phyloP scores from a whole-genome alignment of 2,888 invertebrate genomes.

The Leucophenga montana region DNA sequence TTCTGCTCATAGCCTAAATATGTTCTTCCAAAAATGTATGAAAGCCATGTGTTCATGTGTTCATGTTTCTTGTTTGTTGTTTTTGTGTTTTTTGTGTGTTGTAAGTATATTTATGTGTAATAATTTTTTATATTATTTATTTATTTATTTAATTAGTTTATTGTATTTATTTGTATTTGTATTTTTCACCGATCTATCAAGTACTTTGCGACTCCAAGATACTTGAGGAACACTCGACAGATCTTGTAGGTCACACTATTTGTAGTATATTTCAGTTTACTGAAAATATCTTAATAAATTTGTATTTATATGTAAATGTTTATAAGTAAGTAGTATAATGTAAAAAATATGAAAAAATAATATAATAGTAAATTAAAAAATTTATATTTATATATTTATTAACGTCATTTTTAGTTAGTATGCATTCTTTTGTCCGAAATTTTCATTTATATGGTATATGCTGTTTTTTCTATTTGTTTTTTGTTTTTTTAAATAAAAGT shows the following conservation, averaged over 20 bases:
- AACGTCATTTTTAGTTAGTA: not conserved
- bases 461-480: slow-evolving; percentile 21
- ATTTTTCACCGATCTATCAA: slow-evolving; percentile 25
- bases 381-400: not conserved
- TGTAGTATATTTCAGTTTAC: too few relatives aligned
- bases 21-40: slow-evolving; percentile 65
- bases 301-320: not conserved
- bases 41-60: slow-evolving; percentile 47
- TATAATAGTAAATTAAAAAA: not conserved
- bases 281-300: not conserved
- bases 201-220: too few relatives aligned
- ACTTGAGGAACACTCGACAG: too few relatives aligned
- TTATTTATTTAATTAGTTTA: slow-evolving; percentile 34
- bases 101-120: too few relatives aligned
- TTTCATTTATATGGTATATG: not conserved
- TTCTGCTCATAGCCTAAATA: slow-evolving; percentile 24
- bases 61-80: slow-evolving; percentile 24
- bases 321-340: too few relatives aligned
- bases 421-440: not conserved
- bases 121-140: slow-evolving; percentile 29
- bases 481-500: slow-evolving; percentile 19
- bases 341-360: not conserved
- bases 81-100: slow-evolving; percentile 36
- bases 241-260: too few relatives aligned
- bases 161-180: slow-evolving; percentile 61